Conservation (phyloP, 2,888 invertebrate genomes). For the Brenthis daphne region DNA sequence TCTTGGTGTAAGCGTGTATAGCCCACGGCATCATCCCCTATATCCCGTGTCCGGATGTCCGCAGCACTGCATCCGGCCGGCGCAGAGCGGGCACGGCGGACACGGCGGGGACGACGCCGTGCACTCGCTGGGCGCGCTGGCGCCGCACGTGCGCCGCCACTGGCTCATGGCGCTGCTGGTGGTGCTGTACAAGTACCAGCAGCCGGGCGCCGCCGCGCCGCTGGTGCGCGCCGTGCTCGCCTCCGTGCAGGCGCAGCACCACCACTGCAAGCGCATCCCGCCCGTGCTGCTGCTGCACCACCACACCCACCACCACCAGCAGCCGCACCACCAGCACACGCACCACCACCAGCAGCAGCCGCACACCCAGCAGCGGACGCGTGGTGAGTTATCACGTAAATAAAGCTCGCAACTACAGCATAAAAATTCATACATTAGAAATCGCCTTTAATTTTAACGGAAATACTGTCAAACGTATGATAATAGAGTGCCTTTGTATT, state of each 20-base stretch:
- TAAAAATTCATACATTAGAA: no score
- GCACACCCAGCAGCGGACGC: constrained; percentile 48
- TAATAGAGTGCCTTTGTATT: not conserved
- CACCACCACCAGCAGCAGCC: constrained; percentile 79
- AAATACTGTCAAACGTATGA: not conserved
- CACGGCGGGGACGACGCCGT: constrained; percentile 86
- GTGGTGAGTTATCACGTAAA: not conserved
- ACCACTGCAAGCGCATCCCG: constrained; percentile 93
- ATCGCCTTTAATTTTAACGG: no score
- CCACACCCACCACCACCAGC: constrained; percentile 78
- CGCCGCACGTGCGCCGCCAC: constrained; percentile 92
- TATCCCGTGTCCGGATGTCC: not conserved
- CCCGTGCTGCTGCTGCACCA: constrained; percentile 89
- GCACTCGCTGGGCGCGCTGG: constrained; percentile 94
- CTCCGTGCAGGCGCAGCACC: constrained; percentile 95
- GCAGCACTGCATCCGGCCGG: constrained; percentile 62
- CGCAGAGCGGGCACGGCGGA: constrained; percentile 88
- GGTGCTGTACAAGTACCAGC: constrained; percentile 87
- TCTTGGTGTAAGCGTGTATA: no score
- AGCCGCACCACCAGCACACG: constrained; percentile 67
- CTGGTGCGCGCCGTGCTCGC: constrained; percentile 95
- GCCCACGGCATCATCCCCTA: no score
- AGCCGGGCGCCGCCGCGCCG: constrained; percentile 88
- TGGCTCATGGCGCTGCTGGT: constrained; percentile 97
- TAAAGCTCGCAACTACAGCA: no score